Evolutionary conservation across 2,113 vertebrate species (phyloP).

Genomic region (Hemiscyllium ocellatum): DNA sequence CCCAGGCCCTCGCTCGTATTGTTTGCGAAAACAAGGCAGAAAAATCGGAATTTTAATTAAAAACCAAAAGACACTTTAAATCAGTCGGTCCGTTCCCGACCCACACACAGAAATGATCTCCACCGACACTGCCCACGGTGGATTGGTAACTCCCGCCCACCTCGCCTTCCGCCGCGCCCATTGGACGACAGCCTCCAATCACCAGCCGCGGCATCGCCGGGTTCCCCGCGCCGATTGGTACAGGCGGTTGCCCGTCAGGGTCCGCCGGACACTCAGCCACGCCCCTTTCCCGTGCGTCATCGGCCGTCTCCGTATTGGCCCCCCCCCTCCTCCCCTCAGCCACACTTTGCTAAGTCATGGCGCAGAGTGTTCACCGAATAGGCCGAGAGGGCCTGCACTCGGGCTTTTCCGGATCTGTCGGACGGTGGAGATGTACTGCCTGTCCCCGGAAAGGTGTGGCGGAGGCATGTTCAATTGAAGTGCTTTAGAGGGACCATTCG

Average conservation of each 20-base stretch:
- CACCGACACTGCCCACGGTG: background rate
- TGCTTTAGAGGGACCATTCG: too few species aligned
- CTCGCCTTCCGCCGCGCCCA: background rate
- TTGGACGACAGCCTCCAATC: background rate
- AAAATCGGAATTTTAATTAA: background rate
- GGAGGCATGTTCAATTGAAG: too few species aligned
- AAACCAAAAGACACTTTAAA: background rate
- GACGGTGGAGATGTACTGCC: too few species aligned
- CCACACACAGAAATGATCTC: background rate
- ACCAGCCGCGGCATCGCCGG: too few species aligned
- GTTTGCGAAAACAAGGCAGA: background rate
- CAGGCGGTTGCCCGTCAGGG: background rate
- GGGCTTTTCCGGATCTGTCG: too few species aligned
- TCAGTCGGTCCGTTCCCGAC: background rate
- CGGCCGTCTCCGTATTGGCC: too few species aligned
- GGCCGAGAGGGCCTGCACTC: background rate
- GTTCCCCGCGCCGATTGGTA: background rate
- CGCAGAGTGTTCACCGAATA: background rate
- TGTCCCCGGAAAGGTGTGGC: too few species aligned
- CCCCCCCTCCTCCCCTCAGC: too few species aligned
- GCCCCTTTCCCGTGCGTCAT: background rate
- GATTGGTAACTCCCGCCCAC: background rate
- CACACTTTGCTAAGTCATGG: constrained; percentile 31
- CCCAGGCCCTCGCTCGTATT: background rate
- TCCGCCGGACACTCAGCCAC: background rate